Base-by-base conservation (phyloP, 2,797 vertebrate species). In the Ibycter americanus region DNA sequence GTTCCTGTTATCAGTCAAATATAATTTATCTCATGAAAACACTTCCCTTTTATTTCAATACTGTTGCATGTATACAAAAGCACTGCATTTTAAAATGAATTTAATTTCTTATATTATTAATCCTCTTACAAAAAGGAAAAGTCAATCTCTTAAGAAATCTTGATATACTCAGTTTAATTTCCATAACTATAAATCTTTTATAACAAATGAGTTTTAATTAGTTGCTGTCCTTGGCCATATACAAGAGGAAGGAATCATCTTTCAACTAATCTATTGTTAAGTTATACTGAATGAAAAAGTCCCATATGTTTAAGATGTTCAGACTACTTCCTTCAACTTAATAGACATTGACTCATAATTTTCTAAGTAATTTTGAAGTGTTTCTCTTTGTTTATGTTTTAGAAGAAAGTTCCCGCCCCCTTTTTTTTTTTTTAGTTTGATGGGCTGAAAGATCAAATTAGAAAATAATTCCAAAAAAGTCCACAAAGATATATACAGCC, bases 131-230 rank as follows among this genome's bases (percentile, higher is more conserved):
- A 93, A 95, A 95, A 78, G 26, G 23, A 74, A 93, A 96, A 90
- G 62, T 74, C 15, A 93, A 80, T 93, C 78, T 96, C 71, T 96
- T 96, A 7, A 96, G 89, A 95, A 93, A 91, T 91, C 92, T 96
- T 87, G 77, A 94, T 94, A 81, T 31, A 94, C 62, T 82, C 78
- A 68, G 59, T 93, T 96, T 96, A 90, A 95, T 97, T 94, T 97
- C 73, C 73, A 95, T 93, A 92, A 93, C 89, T 92, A 87, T 96
- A 91, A 96, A 96, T 94, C 59, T 96, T 97, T 97, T 80, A 84
- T 93, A 89, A 83, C 61, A 94, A 94, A 88, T 49, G 38, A 89
- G 47, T 92, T 95, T 96, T 96, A 93, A 96, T 94, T 96, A 96
- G 85, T 94, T 95, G 89, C 90, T 93, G 86, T 90, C 81, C 78